These are phyloP conservation scores for Amphibalanus amphitrite DNA, from an alignment of 1,140 invertebrate genomes.

Conservation along the genomic window DNA sequence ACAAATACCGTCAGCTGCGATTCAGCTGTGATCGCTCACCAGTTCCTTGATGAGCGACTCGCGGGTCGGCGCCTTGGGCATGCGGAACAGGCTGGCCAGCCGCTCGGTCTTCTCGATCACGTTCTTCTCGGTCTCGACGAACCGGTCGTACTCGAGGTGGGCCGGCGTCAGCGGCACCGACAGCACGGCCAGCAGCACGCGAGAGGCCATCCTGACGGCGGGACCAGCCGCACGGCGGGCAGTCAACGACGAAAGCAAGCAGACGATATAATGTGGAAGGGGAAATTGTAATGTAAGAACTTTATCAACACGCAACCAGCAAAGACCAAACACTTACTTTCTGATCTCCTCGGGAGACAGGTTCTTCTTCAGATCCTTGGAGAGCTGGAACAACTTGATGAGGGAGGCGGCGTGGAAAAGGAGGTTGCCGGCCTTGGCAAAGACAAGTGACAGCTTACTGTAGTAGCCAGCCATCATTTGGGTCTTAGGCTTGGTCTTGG, in stretches of 20 bases:
- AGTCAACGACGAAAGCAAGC: neutral
- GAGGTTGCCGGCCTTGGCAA: slow-evolving; percentile 96
- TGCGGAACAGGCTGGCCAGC: slow-evolving; percentile 67
- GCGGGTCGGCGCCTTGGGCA: slow-evolving; percentile 76
- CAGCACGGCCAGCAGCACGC: slow-evolving; percentile 76
- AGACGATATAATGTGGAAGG: too few relatives aligned
- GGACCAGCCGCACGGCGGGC: neutral
- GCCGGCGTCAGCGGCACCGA: slow-evolving; percentile 86
- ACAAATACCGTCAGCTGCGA: too few relatives aligned
- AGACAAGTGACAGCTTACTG: slow-evolving; percentile 91
- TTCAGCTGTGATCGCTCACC: slow-evolving; percentile 28
- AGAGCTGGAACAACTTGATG: slow-evolving; percentile 81
- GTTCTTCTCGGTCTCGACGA: slow-evolving; percentile 91
- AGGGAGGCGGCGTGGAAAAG: slow-evolving; percentile 95
- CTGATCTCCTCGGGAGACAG: slow-evolving; percentile 79
- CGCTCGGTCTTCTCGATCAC: slow-evolving; percentile 84
- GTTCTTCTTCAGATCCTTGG: slow-evolving; percentile 92
- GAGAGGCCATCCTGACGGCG: slow-evolving; percentile 61
- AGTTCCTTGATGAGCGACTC: slow-evolving; percentile 75
- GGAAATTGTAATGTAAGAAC: too few relatives aligned
- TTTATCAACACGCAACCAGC: neutral
- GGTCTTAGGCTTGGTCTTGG: slow-evolving; percentile 87
- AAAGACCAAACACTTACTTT: slow-evolving; percentile 34
- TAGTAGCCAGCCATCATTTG: slow-evolving; percentile 98
- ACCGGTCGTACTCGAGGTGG: slow-evolving; percentile 88